Base-by-base conservation (phyloP, 2,113 vertebrate species). In the Nothocercus nigrocapillus region DNA sequence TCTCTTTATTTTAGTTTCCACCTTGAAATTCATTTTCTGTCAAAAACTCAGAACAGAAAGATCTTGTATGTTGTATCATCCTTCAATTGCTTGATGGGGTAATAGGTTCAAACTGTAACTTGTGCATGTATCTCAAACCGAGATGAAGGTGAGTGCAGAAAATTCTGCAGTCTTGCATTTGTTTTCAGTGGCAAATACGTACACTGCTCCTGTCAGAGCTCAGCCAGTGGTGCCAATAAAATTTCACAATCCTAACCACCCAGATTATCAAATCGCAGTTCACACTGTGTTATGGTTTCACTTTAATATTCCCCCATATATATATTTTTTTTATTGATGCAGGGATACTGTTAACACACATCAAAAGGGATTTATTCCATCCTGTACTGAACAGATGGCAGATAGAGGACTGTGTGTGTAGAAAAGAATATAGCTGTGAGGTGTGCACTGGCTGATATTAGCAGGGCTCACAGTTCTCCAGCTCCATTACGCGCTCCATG, bases 351-450 rank as follows among this genome's bases (percentile, higher is more conserved):
- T 85, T 93, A 96, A 81, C 21, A 85, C 42, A 90, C 80, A 95
- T 96, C 76, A 96, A 88, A 93, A 92, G 30, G 25, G 34, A 93
- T 90, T 91, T 94, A 82, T 94, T 94, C 78, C 61, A 79, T 2
- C 7, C 68, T 88, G 10, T 83, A 61, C 21, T 73, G 90, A 96
- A 85, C 95, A 97, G 95, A 94, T 96, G 95, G 94, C 66, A 95
- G 49, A 47, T 93, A 93, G 24, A 93, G 49, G 45, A 74, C 34
- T 68, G 20, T 79, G 76, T 73, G 67, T 82, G 18, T 72, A 16
- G 74, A 89, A 95, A 85, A 56, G 20, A 81, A 72, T 72, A 21
- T 81, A 85, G 73, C 53, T 91, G 28, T 90, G 62, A 70, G 76
- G 27, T 8, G 7, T 69, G 53, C 69, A 32, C 45, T 94, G 70